These are phyloP conservation scores for Montipora sp. DNA, from an alignment of 64 coral and sea anemone species.

Conservation along the genomic window DNA sequence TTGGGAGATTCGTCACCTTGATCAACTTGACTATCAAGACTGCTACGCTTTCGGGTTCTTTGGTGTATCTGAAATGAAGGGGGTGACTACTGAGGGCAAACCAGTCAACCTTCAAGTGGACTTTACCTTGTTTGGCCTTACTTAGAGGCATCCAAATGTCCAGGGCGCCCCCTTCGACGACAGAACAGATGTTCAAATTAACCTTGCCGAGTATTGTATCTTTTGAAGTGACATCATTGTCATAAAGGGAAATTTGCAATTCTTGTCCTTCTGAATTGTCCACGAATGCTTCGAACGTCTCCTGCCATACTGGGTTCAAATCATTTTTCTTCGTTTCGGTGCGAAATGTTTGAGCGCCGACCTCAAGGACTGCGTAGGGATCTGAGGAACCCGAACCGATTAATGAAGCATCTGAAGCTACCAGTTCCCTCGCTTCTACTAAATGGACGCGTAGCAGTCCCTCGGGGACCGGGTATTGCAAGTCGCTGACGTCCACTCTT, in stretches of 20 bases:
- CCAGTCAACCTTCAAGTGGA: slow-evolving; percentile 89
- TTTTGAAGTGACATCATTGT: slow-evolving; percentile 79
- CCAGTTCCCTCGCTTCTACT: slow-evolving; percentile 86
- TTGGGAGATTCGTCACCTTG: slow-evolving; percentile 73
- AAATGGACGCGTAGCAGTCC: slow-evolving; percentile 83
- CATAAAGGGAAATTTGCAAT: slow-evolving; percentile 67
- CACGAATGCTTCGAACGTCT: slow-evolving; percentile 91
- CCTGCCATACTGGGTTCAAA: slow-evolving; percentile 86
- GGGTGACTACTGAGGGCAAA: slow-evolving; percentile 64
- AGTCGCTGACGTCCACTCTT: slow-evolving; percentile 72
- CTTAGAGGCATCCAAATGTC: slow-evolving; percentile 88
- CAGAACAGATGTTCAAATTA: slow-evolving; percentile 73
- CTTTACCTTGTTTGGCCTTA: slow-evolving; percentile 77
- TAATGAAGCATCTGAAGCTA: slow-evolving; percentile 73
- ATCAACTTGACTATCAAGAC: slow-evolving; percentile 87
- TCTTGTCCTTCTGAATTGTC: slow-evolving; percentile 95
- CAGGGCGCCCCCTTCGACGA: slow-evolving; percentile 53
- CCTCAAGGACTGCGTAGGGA: slow-evolving; percentile 81
- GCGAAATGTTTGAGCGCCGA: slow-evolving; percentile 95
- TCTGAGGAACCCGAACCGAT: slow-evolving; percentile 80
- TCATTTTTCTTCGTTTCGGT: slow-evolving; percentile 81
- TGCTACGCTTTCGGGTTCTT: slow-evolving; percentile 57
- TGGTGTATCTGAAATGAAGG: slow-evolving; percentile 54
- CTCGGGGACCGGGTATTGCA: slow-evolving; percentile 91
- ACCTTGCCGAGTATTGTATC: slow-evolving; percentile 84